A percentile compares a stretch with the other conserved stretches of the same genome.
Evolutionary conservation across 2,113 vertebrate genomes (phyloP).

Genomic region (Jacana jacana): DNA sequence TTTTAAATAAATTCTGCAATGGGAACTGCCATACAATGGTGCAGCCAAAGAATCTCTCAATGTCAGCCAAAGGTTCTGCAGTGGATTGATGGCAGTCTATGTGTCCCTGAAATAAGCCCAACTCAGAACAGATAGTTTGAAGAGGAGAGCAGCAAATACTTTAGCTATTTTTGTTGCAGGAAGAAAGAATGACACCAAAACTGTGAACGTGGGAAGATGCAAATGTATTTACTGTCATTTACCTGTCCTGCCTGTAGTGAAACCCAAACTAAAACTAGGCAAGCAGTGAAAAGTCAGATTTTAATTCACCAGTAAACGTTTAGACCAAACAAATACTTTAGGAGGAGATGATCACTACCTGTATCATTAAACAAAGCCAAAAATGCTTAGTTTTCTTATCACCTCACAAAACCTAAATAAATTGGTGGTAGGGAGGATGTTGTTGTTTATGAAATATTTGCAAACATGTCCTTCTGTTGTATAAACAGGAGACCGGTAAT

Average conservation of each 20-base stretch:
- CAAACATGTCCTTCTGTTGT: not conserved
- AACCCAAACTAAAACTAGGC: not conserved
- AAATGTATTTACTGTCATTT: not conserved
- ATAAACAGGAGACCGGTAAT: not conserved
- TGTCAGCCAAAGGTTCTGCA: constrained; percentile 3
- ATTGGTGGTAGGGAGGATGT: not conserved
- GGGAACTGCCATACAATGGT: not conserved
- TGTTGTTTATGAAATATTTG: not conserved
- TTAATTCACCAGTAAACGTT: not conserved
- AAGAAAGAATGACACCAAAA: not conserved
- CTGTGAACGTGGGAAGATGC: not conserved
- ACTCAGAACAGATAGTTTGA: not conserved
- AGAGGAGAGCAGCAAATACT: not conserved
- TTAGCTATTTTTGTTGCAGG: not conserved
- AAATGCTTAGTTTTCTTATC: not conserved
- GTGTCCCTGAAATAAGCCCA: not conserved
- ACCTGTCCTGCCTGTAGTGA: not conserved
- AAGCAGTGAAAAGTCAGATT: not conserved
- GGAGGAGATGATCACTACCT: not conserved
- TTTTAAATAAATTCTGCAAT: not conserved
- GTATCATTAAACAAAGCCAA: not conserved
- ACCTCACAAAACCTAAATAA: not conserved
- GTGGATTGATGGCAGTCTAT: not conserved
- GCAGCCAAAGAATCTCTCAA: not conserved
- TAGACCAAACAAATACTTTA: not conserved